phyloP scores from a whole-genome alignment of 2,797 vertebrate species.

The Syngnathus acus region DNA sequence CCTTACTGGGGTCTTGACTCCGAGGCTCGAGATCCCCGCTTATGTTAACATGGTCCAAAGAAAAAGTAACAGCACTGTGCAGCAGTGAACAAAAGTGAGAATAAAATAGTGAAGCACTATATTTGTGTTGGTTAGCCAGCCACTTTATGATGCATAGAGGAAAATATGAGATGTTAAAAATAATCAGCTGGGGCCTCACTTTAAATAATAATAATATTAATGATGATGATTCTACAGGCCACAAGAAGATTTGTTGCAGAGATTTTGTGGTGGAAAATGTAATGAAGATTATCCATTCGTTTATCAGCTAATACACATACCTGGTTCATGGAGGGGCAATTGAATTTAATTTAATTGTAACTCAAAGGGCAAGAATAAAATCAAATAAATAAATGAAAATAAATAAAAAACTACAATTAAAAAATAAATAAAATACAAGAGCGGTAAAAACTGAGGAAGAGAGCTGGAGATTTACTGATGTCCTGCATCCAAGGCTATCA shows the following conservation, averaged over 20 bases:
- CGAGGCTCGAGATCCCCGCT: neutral
- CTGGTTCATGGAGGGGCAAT: no score
- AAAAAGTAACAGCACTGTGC: neutral
- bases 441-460: constrained; percentile 32
- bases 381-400: neutral
- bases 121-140: neutral
- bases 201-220: no score
- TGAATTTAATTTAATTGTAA: no score
- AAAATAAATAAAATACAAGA: constrained; percentile 20
- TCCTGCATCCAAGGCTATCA: constrained; percentile 70
- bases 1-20: neutral
- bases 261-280: neutral
- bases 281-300: neutral
- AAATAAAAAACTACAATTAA: constrained; percentile 16
- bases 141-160: neutral
- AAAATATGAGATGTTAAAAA: neutral
- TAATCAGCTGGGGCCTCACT: neutral
- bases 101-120: neutral
- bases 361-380: no score
- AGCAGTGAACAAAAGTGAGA: neutral
- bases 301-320: neutral
- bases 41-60: neutral
- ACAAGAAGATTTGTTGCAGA: neutral
- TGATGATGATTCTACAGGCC: neutral
- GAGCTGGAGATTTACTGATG: constrained; percentile 50